Evolutionary conservation across 2,797 vertebrate genomes (phyloP).

Genomic region (Amazona ochrocephala): DNA sequence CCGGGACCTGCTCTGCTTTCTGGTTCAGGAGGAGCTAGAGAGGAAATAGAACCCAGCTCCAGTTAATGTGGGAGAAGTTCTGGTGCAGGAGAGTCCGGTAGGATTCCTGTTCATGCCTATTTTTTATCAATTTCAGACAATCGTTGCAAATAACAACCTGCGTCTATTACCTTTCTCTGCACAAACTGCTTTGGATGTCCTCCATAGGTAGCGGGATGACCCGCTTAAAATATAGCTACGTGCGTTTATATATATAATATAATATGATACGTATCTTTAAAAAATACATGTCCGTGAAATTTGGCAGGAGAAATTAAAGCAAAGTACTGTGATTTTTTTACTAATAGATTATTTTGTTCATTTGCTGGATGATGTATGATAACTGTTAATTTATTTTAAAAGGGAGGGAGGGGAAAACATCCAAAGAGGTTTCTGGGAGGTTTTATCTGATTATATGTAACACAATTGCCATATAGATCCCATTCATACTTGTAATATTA

Average conservation of each 20-base stretch:
- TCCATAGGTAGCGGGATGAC: conserved; percentile 17
- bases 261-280: background rate
- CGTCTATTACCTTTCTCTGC: conserved; percentile 33
- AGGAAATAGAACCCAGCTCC: background rate
- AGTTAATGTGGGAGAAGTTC: conserved; percentile 50
- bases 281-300: background rate
- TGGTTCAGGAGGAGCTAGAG: conserved; percentile 1
- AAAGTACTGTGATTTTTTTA: background rate
- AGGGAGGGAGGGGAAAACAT: accelerated
- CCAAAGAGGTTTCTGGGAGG: background rate
- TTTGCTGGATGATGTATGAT: background rate
- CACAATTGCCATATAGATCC: background rate
- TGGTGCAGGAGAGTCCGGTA: conserved; percentile 59
- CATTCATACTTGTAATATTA: background rate
- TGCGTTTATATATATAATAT: accelerated
- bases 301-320: background rate
- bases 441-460: background rate
- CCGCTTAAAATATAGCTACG: background rate
- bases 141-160: background rate
- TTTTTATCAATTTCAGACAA: background rate
- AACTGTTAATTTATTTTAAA: background rate
- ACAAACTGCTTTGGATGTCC: background rate
- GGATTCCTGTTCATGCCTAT: background rate
- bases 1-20: conserved; percentile 13
- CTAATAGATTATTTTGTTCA: background rate